These are phyloP conservation scores for Seladonia tumulorum DNA, from an alignment of 2,888 invertebrate species.

Conservation along the genomic window DNA sequence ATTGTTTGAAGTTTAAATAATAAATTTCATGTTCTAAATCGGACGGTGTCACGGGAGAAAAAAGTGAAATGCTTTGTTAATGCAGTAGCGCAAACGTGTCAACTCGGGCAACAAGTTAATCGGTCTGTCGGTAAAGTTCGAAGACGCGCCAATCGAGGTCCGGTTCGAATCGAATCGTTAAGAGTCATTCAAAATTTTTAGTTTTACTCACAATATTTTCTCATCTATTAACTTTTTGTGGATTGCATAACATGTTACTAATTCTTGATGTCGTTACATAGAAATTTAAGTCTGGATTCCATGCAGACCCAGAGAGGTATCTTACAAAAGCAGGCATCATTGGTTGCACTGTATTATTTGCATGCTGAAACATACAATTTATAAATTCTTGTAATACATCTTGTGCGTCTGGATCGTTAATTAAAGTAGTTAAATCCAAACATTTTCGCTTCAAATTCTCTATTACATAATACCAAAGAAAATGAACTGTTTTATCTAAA, in stretches of 20 bases:
- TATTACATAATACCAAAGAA: neutral
- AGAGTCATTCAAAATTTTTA: too few relatives aligned
- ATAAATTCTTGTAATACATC: neutral
- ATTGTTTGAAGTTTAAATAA: too few relatives aligned
- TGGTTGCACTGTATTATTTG: neutral
- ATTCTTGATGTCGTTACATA: neutral
- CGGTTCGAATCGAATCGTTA: constrained; percentile 20
- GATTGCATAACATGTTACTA: neutral
- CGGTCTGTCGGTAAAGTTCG: neutral
- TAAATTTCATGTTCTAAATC: neutral
- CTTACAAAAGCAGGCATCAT: neutral
- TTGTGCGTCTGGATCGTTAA: neutral
- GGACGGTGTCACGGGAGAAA: too few relatives aligned
- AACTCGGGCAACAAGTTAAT: neutral
- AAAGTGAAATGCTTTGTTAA: neutral
- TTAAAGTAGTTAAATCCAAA: neutral
- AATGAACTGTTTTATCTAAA: neutral
- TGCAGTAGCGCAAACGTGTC: neutral
- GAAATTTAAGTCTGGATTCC: neutral
- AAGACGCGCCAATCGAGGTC: constrained; percentile 1
- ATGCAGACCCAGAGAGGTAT: neutral
- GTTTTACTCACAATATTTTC: too few relatives aligned
- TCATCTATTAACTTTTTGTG: neutral
- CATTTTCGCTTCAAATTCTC: neutral
- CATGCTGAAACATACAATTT: neutral